Percentiles rank a stretch among this genome's conserved stretches.
Conservation (phyloP, 2,888 invertebrate genomes). For the Amblyteles armatorius region DNA sequence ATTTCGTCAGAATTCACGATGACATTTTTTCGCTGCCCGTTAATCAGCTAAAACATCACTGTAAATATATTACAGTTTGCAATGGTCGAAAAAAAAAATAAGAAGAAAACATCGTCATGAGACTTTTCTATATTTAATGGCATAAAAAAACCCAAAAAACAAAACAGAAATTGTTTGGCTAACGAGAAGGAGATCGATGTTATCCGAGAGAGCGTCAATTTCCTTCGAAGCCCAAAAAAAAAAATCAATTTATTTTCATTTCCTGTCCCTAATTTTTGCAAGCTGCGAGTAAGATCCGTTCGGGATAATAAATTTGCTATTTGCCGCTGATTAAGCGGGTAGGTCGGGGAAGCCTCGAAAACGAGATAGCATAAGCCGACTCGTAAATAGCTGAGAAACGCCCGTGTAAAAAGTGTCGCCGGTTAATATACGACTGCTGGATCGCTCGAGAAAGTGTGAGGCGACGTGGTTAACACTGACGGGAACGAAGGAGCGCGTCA, state of each 20-base stretch:
- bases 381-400: neutral
- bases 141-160: no score
- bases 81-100: no score
- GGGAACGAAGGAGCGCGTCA: constrained; percentile 60
- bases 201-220: neutral
- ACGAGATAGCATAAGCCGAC: neutral
- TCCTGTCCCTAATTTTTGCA: neutral
- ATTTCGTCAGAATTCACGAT: no score
- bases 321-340: neutral
- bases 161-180: no score
- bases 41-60: no score
- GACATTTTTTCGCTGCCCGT: no score
- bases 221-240: neutral
- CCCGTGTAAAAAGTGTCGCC: neutral
- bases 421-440: constrained; percentile 20
- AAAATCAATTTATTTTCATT: neutral
- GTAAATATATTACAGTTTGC: no score
- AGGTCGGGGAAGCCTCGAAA: neutral
- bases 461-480: constrained; percentile 40
- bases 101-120: no score
- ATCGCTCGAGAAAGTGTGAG: constrained; percentile 48
- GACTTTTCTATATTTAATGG: no score
- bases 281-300: neutral
- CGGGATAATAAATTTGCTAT: neutral
- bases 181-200: neutral